Percentiles rank a stretch among this genome's conserved stretches.
Conservation (phyloP, 2,888 invertebrate species). For the Oscheius sp. region DNA sequence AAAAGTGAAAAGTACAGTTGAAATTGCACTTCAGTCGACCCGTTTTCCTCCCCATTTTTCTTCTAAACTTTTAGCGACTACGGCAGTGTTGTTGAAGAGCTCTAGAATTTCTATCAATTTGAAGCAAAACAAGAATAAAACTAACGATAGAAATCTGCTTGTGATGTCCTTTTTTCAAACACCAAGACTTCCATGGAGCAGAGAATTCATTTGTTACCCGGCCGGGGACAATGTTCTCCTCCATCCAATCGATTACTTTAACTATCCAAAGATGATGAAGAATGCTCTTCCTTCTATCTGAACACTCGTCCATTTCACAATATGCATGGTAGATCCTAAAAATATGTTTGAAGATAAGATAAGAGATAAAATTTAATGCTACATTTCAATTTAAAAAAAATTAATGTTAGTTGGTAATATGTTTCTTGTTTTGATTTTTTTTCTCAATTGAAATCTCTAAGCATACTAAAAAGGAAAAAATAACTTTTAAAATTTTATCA, state of each 20-base stretch:
- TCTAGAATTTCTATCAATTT: no score
- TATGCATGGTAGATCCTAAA: constrained; percentile 57
- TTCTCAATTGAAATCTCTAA: no score
- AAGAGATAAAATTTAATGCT: background rate
- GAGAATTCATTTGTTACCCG: constrained; percentile 23
- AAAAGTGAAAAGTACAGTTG: constrained; percentile 4
- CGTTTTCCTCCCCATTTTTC: background rate
- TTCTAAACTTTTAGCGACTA: background rate
- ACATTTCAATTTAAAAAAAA: no score
- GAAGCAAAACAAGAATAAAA: constrained; percentile 16
- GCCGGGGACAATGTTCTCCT: constrained; percentile 56
- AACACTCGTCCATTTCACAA: constrained; percentile 53
- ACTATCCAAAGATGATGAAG: constrained; percentile 47
- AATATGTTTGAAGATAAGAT: background rate
- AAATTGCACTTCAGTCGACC: constrained; percentile 5
- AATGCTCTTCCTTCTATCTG: constrained; percentile 49
- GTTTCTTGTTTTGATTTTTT: no score
- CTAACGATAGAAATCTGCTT: constrained; percentile 59
- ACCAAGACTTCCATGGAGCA: background rate
- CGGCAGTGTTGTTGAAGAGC: no score
- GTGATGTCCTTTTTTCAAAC: constrained; percentile 38
- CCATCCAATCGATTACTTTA: constrained; percentile 53
- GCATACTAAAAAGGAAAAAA: no score
- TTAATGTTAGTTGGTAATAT: no score
- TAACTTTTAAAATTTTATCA: no score